Percentiles rank a stretch among this genome's conserved stretches.
Conservation (phyloP, 2,797 vertebrate genomes). For the Pipistrellus nathusii region DNA sequence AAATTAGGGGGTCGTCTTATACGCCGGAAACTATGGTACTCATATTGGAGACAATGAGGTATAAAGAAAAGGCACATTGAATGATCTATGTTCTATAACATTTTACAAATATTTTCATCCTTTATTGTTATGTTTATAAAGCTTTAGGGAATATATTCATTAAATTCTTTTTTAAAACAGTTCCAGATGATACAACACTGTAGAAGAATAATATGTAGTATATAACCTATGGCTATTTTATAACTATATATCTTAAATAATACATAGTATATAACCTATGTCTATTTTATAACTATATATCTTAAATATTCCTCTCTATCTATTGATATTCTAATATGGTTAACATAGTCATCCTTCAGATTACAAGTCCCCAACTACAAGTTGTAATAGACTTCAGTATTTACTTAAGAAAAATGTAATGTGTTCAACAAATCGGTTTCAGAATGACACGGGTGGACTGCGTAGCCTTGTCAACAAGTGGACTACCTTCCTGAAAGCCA, state of each 20-base stretch:
- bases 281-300: background rate
- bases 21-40: background rate
- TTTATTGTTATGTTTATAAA: slow-evolving; percentile 16
- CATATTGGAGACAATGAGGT: background rate
- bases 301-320: background rate
- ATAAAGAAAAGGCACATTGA: background rate
- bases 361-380: background rate
- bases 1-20: no score
- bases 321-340: background rate
- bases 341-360: background rate
- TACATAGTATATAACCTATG: background rate
- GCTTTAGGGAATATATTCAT: background rate
- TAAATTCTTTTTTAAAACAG: background rate
- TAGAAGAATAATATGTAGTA: background rate
- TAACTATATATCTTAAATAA: background rate
- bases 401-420: background rate
- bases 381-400: background rate
- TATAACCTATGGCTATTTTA: background rate
- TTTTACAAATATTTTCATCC: background rate
- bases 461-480: slow-evolving; percentile 99
- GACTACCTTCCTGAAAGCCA: slow-evolving; percentile 98
- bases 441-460: slow-evolving; percentile 97
- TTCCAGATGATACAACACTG: background rate
- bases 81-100: background rate
- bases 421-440: slow-evolving; percentile 76